Evolutionary conservation across 2,113 vertebrate species (phyloP).

Genomic region (Dromiciops gliroides): DNA sequence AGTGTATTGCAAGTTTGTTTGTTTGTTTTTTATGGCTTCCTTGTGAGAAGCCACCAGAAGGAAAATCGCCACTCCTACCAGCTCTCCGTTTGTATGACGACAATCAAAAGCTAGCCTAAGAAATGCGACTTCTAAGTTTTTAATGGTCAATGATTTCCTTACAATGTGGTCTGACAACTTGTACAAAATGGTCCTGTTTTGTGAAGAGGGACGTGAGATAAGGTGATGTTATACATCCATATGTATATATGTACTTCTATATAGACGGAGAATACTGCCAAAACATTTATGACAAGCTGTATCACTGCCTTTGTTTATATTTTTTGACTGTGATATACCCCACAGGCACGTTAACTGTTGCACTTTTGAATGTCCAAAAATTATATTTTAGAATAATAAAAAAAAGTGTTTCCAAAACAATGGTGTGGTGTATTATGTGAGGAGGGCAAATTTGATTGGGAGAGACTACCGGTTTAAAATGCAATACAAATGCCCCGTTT

Average conservation of each 20-base stretch:
- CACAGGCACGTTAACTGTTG: slow-evolving; percentile 94
- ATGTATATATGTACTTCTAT: slow-evolving; percentile 91
- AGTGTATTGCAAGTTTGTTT: slow-evolving; percentile 65
- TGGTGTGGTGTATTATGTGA: slow-evolving; percentile 86
- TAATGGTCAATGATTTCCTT: slow-evolving; percentile 80
- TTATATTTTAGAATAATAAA: slow-evolving; percentile 92
- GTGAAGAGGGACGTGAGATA: slow-evolving; percentile 87
- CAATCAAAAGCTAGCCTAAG: slow-evolving; percentile 83
- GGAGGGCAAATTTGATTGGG: slow-evolving; percentile 73
- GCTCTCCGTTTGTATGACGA: slow-evolving; percentile 78
- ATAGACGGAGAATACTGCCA: slow-evolving; percentile 89
- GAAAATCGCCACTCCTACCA: slow-evolving; percentile 73
- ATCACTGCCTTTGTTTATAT: slow-evolving; percentile 94
- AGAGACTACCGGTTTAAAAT: slow-evolving; percentile 79
- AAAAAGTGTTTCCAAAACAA: slow-evolving; percentile 85
- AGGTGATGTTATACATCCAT: slow-evolving; percentile 95
- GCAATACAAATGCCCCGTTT: slow-evolving; percentile 84
- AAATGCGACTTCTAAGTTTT: slow-evolving; percentile 81
- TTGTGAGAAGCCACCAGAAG: slow-evolving; percentile 80
- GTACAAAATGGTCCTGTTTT: slow-evolving; percentile 86
- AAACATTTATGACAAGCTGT: slow-evolving; percentile 93
- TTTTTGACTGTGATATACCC: slow-evolving; percentile 93
- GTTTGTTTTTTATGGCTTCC: slow-evolving; percentile 76
- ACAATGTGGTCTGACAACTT: slow-evolving; percentile 83
- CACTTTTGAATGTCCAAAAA: slow-evolving; percentile 95